Evolutionary conservation across 2,888 invertebrate species (phyloP), one percentile per base, ranked within the genome.

Genomic region (Aporophyla nigra): DNA sequence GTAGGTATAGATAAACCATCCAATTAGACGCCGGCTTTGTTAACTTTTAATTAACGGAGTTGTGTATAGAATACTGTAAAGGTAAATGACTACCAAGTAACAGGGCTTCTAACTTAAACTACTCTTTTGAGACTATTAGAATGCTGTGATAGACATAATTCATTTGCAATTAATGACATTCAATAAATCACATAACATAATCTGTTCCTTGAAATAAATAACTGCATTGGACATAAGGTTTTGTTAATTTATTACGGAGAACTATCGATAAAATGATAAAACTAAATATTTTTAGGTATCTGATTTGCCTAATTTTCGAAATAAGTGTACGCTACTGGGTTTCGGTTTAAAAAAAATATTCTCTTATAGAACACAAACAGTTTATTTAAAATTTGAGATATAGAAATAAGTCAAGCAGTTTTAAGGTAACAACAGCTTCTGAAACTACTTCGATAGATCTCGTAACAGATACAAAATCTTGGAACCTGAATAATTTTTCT

Each of bases 41-140:
- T 92, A 93, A 93, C 93, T 93, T 93, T 93, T 93, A 93, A 93
- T 92, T 93, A 93, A 93, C 91, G 87, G 88, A 89, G 89, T 91
- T 91, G 90, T 89, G 87, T 92, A 88, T 87, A 89, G 84, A 87
- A 87, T 87, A 87, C 83, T 82, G 84, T 86, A 83, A 78, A 81
- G 84, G 70, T 85, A 83, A 87, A 86, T 83, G 75, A 85, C 80
- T 87, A 78, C 76, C 70, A 75, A 87, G 85, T 80, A 85, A 73
- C 74, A 82, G 67, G 72, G 74, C 61, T 71, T 61, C 74, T 84
- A 76, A 76, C 74, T 74, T 74, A 76, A 61, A 63, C 73, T 83
- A 76, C 61, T 74, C 54, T 76, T 75, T 77, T 77, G 67, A 74
- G 53, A 67, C 72, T 78, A 74, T 81, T 82, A 71, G 33, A 82